A percentile compares a stretch with the other conserved stretches of the same genome.
phyloP scores from a whole-genome alignment of 2,113 vertebrate species.

The Nymphicus hollandicus region DNA sequence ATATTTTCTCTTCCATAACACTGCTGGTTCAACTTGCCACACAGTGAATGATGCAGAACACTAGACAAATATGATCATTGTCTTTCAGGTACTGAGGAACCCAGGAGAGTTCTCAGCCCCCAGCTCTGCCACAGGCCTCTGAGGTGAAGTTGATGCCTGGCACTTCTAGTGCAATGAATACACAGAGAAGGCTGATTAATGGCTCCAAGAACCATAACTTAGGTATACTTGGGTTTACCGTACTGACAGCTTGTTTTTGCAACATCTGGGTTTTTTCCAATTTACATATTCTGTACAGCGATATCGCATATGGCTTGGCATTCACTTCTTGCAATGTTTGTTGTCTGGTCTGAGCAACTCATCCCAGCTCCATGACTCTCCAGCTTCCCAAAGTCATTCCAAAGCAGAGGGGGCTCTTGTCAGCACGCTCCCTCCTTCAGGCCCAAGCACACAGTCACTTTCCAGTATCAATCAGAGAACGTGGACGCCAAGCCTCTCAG shows the following conservation, averaged over 20 bases:
- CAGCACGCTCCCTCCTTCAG: neutral
- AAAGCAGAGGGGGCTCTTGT: neutral
- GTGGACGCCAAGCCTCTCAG: neutral
- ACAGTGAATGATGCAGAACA: neutral
- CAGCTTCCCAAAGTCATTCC: neutral
- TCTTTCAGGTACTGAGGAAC: neutral
- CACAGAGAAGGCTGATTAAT: neutral
- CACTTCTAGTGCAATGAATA: neutral
- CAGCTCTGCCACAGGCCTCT: neutral
- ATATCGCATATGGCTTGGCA: neutral
- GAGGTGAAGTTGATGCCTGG: neutral
- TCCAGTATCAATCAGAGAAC: rapidly evolving
- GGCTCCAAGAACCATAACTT: neutral
- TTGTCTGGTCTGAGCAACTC: neutral
- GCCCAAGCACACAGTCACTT: rapidly evolving
- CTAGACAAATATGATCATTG: neutral
- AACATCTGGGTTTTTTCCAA: neutral
- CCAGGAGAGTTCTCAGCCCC: neutral
- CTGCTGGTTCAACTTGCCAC: neutral
- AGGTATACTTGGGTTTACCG: neutral
- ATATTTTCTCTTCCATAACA: neutral
- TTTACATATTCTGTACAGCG: neutral
- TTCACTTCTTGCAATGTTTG: neutral
- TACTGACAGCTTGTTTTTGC: neutral
- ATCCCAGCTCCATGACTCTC: neutral